Conservation (phyloP, 2,888 invertebrate genomes). For the Melanchra persicariae region DNA sequence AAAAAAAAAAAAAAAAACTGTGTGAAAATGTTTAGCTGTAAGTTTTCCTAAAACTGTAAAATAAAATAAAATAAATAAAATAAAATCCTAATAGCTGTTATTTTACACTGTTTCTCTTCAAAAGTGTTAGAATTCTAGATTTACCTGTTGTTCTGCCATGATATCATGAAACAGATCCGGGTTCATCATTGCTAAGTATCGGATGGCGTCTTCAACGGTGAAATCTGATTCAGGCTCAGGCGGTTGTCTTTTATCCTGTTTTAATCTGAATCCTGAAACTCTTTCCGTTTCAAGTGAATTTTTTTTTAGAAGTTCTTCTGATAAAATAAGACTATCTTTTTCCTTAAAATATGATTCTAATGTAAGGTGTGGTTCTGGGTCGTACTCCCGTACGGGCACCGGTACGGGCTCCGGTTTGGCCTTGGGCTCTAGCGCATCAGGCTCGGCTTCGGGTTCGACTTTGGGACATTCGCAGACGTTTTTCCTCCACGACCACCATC, state of each 20-base stretch:
- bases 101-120: too few species aligned
- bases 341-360: neutral
- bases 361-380: constrained; percentile 15
- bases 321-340: neutral
- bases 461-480: constrained; percentile 68
- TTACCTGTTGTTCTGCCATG: constrained; percentile 56
- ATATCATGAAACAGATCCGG: constrained; percentile 42
- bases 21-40: too few species aligned
- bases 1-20: too few species aligned
- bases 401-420: neutral
- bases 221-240: neutral
- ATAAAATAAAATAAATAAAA: too few species aligned
- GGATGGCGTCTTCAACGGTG: constrained; percentile 64
- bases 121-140: neutral
- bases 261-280: constrained; percentile 76
- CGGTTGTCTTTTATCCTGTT: constrained; percentile 55
- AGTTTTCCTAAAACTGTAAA: too few species aligned
- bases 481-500: constrained; percentile 55
- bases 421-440: neutral
- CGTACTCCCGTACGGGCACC: neutral
- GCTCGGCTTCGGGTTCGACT: constrained; percentile 27
- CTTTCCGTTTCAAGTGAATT: constrained; percentile 75
- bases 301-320: constrained; percentile 58
- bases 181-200: constrained; percentile 73
- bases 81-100: too few species aligned